phyloP scores from a whole-genome alignment of 53 echinoderm and acorn worm genomes.

The Hippasteria phrygiana region DNA sequence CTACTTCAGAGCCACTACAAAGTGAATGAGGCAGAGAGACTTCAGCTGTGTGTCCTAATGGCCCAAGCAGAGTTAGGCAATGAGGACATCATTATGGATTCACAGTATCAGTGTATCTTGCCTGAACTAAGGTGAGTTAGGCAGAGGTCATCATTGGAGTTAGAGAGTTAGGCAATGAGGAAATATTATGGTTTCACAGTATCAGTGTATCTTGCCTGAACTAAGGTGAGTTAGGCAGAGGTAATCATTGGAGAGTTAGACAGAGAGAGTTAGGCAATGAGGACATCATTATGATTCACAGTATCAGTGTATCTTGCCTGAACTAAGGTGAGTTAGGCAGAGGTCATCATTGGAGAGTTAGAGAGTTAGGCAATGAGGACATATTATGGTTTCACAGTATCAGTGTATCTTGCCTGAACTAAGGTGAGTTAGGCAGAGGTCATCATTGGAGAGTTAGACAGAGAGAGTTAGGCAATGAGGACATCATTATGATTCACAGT shows the following conservation, averaged over 20 bases:
- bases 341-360: neutral
- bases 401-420: no score
- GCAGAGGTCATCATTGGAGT: neutral
- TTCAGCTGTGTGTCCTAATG: slow-evolving; percentile 78
- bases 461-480: slow-evolving; percentile 88
- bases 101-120: slow-evolving; percentile 88
- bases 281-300: slow-evolving; percentile 79
- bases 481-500: slow-evolving; percentile 81
- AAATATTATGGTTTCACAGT: no score
- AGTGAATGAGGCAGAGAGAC: slow-evolving; percentile 80
- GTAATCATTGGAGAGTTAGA: slow-evolving; percentile 73
- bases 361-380: no score
- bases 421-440: slow-evolving; percentile 82
- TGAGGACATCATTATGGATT: slow-evolving; percentile 74
- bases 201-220: no score
- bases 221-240: slow-evolving; percentile 80
- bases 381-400: no score
- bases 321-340: slow-evolving; percentile 76
- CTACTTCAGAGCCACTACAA: slow-evolving; percentile 83
- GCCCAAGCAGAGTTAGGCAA: slow-evolving; percentile 94
- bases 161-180: no score
- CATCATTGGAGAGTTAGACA: slow-evolving; percentile 75
- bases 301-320: slow-evolving; percentile 89
- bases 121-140: slow-evolving; percentile 89
- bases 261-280: slow-evolving; percentile 91